phyloP scores from a whole-genome alignment of 2,888 invertebrate genomes.

The Acholoe squamosa region DNA sequence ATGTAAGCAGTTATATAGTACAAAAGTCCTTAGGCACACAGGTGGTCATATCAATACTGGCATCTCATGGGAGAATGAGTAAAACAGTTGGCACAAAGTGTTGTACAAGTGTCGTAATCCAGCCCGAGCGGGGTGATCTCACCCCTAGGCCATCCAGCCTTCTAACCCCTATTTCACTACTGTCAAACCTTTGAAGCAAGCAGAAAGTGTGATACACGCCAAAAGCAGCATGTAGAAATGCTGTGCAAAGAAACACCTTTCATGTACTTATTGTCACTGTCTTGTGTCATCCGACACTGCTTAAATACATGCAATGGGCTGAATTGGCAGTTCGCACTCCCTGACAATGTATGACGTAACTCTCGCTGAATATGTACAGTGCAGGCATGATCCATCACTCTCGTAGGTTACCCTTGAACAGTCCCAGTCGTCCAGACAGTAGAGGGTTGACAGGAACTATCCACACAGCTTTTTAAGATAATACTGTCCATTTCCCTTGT shows the following conservation, averaged over 20 bases:
- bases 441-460: no score
- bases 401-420: no score
- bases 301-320: no score
- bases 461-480: no score
- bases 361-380: no score
- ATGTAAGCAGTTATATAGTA: slow-evolving; percentile 13
- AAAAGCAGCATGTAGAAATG: not conserved
- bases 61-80: not conserved
- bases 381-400: no score
- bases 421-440: no score
- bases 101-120: slow-evolving; percentile 14
- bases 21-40: not conserved
- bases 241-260: not conserved
- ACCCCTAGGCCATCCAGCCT: not conserved
- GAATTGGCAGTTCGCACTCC: no score
- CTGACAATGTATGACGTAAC: no score
- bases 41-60: slow-evolving; percentile 28
- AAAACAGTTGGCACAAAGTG: not conserved
- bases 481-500: no score
- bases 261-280: not conserved
- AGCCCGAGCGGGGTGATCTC: not conserved
- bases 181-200: not conserved
- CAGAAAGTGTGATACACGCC: not conserved
- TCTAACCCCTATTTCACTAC: not conserved
- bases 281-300: not conserved